phyloP scores from a whole-genome alignment of 2,113 vertebrate genomes.

The Ia io region DNA sequence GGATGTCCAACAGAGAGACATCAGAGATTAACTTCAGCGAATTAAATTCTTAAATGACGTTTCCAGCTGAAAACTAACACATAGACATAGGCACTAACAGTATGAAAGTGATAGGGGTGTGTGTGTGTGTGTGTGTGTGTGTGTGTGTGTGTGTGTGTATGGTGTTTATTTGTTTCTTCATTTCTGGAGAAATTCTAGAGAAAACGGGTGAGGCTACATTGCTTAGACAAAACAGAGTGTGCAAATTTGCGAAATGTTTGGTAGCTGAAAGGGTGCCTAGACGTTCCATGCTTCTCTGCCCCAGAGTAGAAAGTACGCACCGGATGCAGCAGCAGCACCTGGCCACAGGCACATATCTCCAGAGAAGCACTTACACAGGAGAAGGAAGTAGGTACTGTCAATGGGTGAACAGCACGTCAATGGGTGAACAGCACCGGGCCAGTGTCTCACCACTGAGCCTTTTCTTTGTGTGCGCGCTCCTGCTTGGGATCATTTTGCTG shows the following conservation, averaged over 20 bases:
- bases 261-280: not conserved
- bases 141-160: not conserved
- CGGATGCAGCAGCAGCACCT: not conserved
- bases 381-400: not conserved
- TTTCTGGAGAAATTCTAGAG: slow-evolving; percentile 9
- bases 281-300: not conserved
- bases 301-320: not conserved
- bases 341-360: not conserved
- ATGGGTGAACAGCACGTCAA: not conserved
- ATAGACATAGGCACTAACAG: not conserved
- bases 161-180: not conserved
- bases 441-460: not conserved
- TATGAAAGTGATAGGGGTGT: not conserved
- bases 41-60: not conserved
- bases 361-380: not conserved
- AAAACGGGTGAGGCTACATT: not conserved
- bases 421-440: not conserved
- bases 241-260: not conserved
- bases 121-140: not conserved
- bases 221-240: not conserved
- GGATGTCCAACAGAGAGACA: not conserved
- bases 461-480: not conserved
- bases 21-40: not conserved
- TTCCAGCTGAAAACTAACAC: not conserved
- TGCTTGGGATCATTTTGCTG: not conserved